These are phyloP conservation scores for Crossocerus cetratus DNA, from an alignment of 2,888 invertebrate species.

Conservation along the genomic window DNA sequence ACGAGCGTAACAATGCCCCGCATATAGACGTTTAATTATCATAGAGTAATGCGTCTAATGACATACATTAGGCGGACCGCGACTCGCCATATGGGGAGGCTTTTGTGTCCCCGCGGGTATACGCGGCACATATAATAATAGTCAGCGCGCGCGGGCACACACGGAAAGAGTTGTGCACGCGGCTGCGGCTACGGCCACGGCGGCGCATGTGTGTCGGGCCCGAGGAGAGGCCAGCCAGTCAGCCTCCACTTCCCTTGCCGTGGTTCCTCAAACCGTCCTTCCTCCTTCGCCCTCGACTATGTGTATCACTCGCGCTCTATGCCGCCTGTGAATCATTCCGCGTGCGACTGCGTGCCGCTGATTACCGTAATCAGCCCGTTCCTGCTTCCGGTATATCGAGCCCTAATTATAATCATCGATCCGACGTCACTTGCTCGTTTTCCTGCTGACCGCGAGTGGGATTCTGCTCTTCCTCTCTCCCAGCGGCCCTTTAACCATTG, in stretches of 20 bases:
- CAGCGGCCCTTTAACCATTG: too few species aligned
- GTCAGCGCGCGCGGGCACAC: too few species aligned
- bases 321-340: slow-evolving; percentile 66
- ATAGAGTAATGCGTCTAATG: slow-evolving; percentile 77
- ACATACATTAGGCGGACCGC: slow-evolving; percentile 73
- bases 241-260: slow-evolving; percentile 61
- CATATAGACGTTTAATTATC: slow-evolving; percentile 77
- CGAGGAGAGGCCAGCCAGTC: slow-evolving; percentile 53
- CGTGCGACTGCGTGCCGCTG: slow-evolving; percentile 70
- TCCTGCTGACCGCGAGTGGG: slow-evolving; percentile 49
- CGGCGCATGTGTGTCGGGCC: slow-evolving; percentile 22
- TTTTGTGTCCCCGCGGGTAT: slow-evolving; percentile 69
- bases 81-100: slow-evolving; percentile 76
- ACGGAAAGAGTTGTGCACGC: slow-evolving; percentile 75
- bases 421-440: slow-evolving; percentile 74
- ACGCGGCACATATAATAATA: slow-evolving; percentile 72
- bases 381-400: slow-evolving; percentile 74
- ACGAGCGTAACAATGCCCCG: slow-evolving; percentile 75
- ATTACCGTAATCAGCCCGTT: slow-evolving; percentile 75
- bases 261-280: slow-evolving; percentile 46
- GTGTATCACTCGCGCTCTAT: slow-evolving; percentile 28
- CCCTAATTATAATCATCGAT: slow-evolving; percentile 77
- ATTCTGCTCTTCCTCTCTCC: slow-evolving; percentile 40
- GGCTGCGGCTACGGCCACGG: slow-evolving; percentile 58
- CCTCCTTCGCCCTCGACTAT: slow-evolving; percentile 29